phyloP scores from a whole-genome alignment of 2,797 vertebrate genomes.

The Benthosema pterotum region DNA sequence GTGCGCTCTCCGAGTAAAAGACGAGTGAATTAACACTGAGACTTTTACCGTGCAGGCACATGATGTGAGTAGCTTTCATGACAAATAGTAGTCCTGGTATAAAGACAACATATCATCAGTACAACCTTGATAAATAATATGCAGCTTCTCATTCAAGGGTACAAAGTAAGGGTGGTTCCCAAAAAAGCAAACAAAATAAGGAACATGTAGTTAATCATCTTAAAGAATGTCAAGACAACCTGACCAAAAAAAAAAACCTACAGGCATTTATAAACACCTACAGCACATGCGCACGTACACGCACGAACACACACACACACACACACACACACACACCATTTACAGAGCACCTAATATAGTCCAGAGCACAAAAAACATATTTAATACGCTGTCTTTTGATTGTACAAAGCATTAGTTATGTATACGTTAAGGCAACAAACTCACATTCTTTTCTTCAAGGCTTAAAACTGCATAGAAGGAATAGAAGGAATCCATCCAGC shows the following conservation, averaged over 20 bases:
- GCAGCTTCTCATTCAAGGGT: constrained; percentile 29
- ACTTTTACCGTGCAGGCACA: constrained; percentile 40
- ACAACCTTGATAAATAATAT: constrained; percentile 8
- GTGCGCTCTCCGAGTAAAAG: too few species aligned
- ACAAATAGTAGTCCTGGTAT: constrained; percentile 1
- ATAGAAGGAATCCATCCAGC: constrained; percentile 11
- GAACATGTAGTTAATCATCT: background rate
- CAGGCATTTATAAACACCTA: background rate
- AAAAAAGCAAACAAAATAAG: background rate
- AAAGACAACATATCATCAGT: constrained; percentile 12
- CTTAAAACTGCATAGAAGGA: constrained; percentile 30
- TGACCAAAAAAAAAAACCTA: background rate
- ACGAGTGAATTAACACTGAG: constrained; percentile 20
- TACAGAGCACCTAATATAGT: constrained; percentile 2
- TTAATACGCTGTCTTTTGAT: constrained; percentile 27
- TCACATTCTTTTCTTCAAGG: constrained; percentile 22
- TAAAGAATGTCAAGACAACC: background rate
- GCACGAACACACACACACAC: background rate
- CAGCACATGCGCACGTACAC: background rate
- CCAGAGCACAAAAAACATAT: constrained; percentile 16
- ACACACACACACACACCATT: constrained; percentile 10
- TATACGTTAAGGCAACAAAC: constrained; percentile 35
- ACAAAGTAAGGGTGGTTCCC: background rate
- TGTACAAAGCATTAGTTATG: constrained; percentile 37
- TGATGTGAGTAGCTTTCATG: background rate